Base-by-base conservation (phyloP, 2,797 vertebrate genomes). In the Hyperoplus immaculatus region DNA sequence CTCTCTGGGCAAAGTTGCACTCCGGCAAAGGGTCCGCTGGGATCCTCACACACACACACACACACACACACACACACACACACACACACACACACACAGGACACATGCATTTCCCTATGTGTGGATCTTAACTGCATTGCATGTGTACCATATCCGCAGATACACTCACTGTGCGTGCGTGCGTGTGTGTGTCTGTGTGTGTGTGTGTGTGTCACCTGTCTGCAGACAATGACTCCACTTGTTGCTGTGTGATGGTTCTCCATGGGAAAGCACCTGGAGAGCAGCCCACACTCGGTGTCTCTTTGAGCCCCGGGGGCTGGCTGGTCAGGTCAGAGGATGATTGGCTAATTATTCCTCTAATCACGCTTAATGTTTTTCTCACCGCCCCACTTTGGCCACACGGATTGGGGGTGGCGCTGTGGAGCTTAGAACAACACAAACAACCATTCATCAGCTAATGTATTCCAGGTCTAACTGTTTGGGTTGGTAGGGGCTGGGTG, bases 341-440 rank as follows among this genome's bases (percentile, higher is more conserved):
- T 89, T 91, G 84, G 87, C 63, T 92, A 87, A 93, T 94, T 91
- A 88, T 83, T 81, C 69, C 88, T 73, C 78, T 91, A 89, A 93
- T 93, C 89, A 90, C 86, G 46, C 77, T 77, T 59, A 90, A 85
- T 88, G 89, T 89, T 92, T 88, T 86, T 76, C 62, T 82, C 82
- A 80, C 66, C 2, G 64, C 66, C 45, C 66, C 29, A 29, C 67
- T 86, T 66, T 81, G 78, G 70, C 88, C 86, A 16, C 4, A 2
- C 5, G 55, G 77, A 66, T 61, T 50, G 7, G 45, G 42, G 85
- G 83, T 51, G 92, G 90, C 84, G 88, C 92, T 92, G 87, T 89
- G 65, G 90, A 91, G 88, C 91, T 89, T 88, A 88, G 64, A 66
- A 92, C 78, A 93, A 93, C 87, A 90, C 86, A 92, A 93, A 90